phyloP scores from a whole-genome alignment of 2,797 vertebrate genomes.

The Psittacula echo region DNA sequence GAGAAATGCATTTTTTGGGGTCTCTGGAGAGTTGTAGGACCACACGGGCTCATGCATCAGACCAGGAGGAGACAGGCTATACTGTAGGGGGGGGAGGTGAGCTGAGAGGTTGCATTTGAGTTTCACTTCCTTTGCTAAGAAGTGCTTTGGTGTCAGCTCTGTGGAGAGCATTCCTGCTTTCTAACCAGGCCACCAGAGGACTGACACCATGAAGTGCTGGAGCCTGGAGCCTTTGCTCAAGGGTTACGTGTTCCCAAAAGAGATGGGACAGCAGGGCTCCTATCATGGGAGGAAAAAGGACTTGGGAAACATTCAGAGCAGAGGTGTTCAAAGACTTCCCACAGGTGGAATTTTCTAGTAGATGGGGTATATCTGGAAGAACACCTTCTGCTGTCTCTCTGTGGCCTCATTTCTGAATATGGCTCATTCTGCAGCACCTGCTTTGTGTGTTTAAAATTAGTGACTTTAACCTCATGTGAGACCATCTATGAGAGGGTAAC shows the following conservation, averaged over 20 bases:
- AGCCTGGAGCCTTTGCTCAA: neutral
- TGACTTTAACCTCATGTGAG: neutral
- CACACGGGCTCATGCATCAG: neutral
- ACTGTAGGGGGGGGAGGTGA: neutral
- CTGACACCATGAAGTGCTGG: neutral
- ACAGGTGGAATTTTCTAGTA: neutral
- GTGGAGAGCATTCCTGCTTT: neutral
- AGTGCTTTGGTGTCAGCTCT: neutral
- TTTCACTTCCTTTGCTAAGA: neutral
- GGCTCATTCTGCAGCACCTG: neutral
- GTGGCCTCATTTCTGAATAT: neutral
- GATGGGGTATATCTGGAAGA: neutral
- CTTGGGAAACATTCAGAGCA: neutral
- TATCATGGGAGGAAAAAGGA: neutral
- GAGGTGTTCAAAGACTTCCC: neutral
- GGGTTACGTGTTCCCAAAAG: neutral
- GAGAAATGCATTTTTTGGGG: neutral
- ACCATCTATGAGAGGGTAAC: neutral
- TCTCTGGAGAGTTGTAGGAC: neutral
- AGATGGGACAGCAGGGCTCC: neutral
- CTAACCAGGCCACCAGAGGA: neutral
- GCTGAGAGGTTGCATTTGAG: neutral
- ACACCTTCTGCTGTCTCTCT: neutral
- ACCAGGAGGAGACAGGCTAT: neutral
- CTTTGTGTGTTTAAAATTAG: constrained; percentile 32